Evolutionary conservation across 2,797 vertebrate genomes (phyloP).

Genomic region (Bradypus variegatus): DNA sequence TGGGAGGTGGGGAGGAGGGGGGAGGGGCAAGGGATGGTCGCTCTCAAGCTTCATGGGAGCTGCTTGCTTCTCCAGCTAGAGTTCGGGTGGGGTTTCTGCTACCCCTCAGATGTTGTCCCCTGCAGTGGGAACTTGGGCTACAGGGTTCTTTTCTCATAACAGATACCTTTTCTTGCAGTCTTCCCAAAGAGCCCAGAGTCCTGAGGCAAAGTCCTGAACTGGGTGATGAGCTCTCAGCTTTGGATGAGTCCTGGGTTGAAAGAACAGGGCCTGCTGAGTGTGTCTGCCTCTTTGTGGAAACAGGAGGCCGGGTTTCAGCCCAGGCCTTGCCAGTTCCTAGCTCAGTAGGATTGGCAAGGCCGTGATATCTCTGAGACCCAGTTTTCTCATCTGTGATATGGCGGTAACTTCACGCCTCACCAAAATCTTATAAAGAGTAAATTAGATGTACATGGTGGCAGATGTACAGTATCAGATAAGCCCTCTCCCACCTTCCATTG

Average conservation of each 20-base stretch:
- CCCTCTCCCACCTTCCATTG: neutral
- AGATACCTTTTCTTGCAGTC: neutral
- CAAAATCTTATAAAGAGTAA: neutral
- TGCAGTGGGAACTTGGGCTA: neutral
- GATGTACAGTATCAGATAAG: slow-evolving; percentile 29
- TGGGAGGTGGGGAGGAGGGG: neutral
- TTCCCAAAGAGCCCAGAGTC: slow-evolving; percentile 10
- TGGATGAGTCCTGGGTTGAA: neutral
- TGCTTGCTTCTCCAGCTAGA: neutral
- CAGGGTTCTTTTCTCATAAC: neutral
- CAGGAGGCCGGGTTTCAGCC: neutral
- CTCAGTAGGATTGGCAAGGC: neutral
- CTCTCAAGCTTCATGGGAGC: neutral
- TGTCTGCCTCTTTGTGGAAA: neutral
- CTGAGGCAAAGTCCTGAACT: neutral
- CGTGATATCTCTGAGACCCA: neutral
- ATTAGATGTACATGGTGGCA: neutral
- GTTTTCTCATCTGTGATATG: neutral
- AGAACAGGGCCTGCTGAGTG: neutral
- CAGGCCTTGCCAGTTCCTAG: neutral
- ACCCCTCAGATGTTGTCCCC: neutral
- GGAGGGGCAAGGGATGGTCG: neutral
- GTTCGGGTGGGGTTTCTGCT: neutral
- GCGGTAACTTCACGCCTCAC: neutral
- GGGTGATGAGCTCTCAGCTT: neutral